Evolutionary conservation across 2,888 invertebrate genomes (phyloP).

Genomic region (Anarsia innoxiella): DNA sequence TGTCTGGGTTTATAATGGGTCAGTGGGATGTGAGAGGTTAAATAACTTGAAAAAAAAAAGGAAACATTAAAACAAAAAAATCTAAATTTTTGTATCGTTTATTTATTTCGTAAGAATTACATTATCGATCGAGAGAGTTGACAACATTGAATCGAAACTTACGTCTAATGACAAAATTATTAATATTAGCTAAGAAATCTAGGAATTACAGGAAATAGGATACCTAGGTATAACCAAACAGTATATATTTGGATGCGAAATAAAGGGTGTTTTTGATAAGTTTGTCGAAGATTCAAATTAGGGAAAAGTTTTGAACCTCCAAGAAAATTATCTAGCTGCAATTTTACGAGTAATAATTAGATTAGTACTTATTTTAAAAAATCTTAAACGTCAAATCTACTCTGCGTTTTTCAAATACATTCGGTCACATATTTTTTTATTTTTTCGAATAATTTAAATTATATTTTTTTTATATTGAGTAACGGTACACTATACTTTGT

Average conservation of each 20-base stretch:
- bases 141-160: conserved; percentile 41
- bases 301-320: conserved; percentile 46
- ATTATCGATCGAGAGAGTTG: conserved; percentile 36
- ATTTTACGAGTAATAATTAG: too few species aligned
- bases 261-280: conserved; percentile 39
- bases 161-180: conserved; percentile 40
- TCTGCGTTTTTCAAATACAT: too few species aligned
- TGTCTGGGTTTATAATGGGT: too few species aligned
- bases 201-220: conserved; percentile 38
- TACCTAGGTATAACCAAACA: conserved; percentile 39
- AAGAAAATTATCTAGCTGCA: conserved; percentile 50
- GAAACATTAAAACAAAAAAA: conserved; percentile 14
- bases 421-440: too few species aligned
- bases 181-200: conserved; percentile 28
- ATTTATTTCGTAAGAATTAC: conserved; percentile 48
- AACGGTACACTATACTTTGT: too few species aligned
- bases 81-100: conserved; percentile 36
- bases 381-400: too few species aligned
- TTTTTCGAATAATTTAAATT: too few species aligned
- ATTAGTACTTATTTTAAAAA: too few species aligned
- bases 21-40: too few species aligned
- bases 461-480: too few species aligned
- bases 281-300: conserved; percentile 57
- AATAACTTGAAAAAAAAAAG: too few species aligned
- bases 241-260: conserved; percentile 39